Percentiles rank a stretch among this genome's conserved stretches.
phyloP scores from a whole-genome alignment of 1,140 invertebrate genomes.

The Ips typographus region DNA sequence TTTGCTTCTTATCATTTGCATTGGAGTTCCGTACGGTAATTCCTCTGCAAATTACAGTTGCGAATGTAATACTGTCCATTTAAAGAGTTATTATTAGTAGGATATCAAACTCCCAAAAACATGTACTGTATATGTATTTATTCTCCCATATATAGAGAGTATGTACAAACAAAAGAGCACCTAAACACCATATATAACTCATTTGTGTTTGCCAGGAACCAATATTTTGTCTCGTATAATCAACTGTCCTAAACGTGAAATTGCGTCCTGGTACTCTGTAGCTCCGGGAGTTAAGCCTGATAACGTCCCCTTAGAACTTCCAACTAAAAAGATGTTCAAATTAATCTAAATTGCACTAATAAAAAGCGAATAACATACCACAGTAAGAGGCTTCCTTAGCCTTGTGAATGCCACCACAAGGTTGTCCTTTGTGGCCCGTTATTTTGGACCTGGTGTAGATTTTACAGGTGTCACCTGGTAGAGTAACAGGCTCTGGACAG shows the following conservation, averaged over 20 bases:
- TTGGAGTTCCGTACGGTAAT: conserved; percentile 7
- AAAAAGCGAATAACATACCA: conserved; percentile 41
- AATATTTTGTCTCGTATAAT: conserved; percentile 51
- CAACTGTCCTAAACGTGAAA: conserved; percentile 57
- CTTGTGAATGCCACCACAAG: conserved; percentile 20
- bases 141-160: neutral
- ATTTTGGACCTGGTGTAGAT: conserved; percentile 53
- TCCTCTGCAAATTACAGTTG: conserved; percentile 7
- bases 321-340: conserved; percentile 33
- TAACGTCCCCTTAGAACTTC: conserved; percentile 37
- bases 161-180: neutral
- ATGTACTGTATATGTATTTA: neutral
- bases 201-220: neutral
- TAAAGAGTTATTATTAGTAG: too few relatives aligned
- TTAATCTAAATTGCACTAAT: conserved; percentile 42
- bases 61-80: too few relatives aligned
- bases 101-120: neutral
- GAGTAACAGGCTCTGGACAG: conserved; percentile 54
- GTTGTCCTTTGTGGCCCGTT: conserved; percentile 40
- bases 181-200: neutral
- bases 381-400: conserved; percentile 25
- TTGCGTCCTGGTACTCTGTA: conserved; percentile 62
- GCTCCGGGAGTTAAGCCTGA: conserved; percentile 43
- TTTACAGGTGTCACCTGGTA: conserved; percentile 56
- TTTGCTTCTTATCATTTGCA: conserved; percentile 17